Evolutionary conservation across 2,113 vertebrate genomes (phyloP).

Genomic region (Hucho hucho): DNA sequence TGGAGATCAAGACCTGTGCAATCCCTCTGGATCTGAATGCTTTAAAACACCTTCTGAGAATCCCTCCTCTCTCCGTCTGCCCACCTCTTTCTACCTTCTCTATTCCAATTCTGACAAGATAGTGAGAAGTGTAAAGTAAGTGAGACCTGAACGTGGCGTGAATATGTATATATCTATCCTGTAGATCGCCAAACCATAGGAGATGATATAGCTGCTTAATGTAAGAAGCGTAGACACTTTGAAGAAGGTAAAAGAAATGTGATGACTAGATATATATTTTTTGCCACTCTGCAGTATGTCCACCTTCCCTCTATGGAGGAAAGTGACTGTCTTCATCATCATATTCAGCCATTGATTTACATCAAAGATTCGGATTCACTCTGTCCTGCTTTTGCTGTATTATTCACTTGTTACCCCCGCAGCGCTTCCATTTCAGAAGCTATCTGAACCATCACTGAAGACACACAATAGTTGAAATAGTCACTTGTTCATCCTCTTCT

Average conservation of each 20-base stretch:
- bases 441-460: neutral
- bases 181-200: no score
- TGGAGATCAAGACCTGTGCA: constrained; percentile 56
- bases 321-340: neutral
- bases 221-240: no score
- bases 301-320: neutral
- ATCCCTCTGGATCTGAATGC: neutral
- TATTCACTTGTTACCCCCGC: neutral
- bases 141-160: constrained; percentile 32
- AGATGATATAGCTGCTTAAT: no score
- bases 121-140: neutral
- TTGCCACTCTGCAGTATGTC: neutral
- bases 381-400: neutral
- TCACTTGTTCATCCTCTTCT: neutral
- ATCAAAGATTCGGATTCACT: neutral
- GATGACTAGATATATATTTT: neutral
- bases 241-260: no score
- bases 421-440: neutral
- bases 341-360: neutral
- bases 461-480: neutral
- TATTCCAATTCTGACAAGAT: neutral
- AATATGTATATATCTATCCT: constrained; percentile 37
- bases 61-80: neutral
- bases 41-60: neutral
- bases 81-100: neutral